Evolutionary conservation across 2,888 invertebrate species (phyloP).

Genomic region (Chaetogeoica ovagalla): DNA sequence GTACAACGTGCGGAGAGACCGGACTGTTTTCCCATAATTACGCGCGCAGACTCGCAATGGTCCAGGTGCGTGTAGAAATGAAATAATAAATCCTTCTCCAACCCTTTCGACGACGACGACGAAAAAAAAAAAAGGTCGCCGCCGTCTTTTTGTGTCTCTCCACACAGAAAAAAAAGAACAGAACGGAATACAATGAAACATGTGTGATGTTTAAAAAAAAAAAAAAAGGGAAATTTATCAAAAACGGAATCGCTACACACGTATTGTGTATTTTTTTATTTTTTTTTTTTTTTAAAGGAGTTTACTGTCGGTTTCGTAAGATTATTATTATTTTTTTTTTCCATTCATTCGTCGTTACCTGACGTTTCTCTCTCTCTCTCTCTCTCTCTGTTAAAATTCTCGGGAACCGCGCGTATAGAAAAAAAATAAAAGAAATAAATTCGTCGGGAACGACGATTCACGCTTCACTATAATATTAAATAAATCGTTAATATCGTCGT

Average conservation of each 20-base stretch:
- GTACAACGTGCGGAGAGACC: conserved; percentile 12
- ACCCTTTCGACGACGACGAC: conserved; percentile 47
- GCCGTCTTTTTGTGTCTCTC: conserved; percentile 43
- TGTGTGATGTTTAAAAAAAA: conserved; percentile 29
- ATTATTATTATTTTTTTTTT: conserved; percentile 41
- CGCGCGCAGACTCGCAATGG: conserved; percentile 19
- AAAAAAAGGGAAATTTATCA: conserved; percentile 42
- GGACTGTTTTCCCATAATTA: conserved; percentile 53
- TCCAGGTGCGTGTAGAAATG: conserved; percentile 47
- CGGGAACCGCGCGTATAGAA: not conserved
- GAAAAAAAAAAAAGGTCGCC: conserved; percentile 49
- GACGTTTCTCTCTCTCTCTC: not conserved
- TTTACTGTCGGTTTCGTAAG: conserved; percentile 44
- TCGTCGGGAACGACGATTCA: not conserved
- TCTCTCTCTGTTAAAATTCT: not conserved
- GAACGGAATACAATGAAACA: conserved; percentile 39
- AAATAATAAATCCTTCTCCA: conserved; percentile 53
- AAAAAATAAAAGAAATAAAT: not conserved
- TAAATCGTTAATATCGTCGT: too few relatives aligned
- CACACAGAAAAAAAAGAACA: not conserved
- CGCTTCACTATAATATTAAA: too few relatives aligned
- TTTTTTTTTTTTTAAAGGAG: conserved; percentile 41
- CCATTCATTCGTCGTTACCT: not conserved
- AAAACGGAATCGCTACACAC: conserved; percentile 39
- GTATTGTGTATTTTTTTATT: conserved; percentile 25